phyloP scores from a whole-genome alignment of 2,797 vertebrate species.

The Squalus acanthias region DNA sequence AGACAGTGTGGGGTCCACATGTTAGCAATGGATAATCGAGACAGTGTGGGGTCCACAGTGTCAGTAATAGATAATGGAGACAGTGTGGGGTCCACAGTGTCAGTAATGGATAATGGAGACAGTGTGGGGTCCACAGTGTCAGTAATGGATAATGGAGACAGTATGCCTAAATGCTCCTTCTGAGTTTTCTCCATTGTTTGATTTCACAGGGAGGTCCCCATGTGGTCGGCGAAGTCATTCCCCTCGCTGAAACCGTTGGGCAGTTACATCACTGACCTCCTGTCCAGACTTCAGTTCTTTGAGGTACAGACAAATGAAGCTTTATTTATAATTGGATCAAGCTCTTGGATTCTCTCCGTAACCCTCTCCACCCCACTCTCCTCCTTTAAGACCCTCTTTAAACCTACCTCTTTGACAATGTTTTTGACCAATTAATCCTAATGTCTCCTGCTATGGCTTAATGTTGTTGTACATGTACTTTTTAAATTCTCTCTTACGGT shows the following conservation, averaged over 20 bases:
- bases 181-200: background rate
- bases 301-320: conserved; percentile 36
- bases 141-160: background rate
- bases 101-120: no score
- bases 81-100: no score
- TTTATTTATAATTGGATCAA: background rate
- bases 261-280: conserved; percentile 44
- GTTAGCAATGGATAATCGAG: no score
- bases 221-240: conserved; percentile 45
- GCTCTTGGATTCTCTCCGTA: background rate
- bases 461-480: background rate
- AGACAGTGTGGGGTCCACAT: no score
- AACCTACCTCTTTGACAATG: no score
- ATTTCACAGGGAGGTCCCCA: conserved; percentile 41
- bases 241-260: conserved; percentile 46
- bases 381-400: background rate
- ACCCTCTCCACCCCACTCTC: background rate
- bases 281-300: conserved; percentile 45
- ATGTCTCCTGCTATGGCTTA: no score
- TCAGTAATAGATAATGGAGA: no score
- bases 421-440: no score
- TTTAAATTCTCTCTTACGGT: background rate
- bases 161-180: background rate
- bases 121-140: no score
- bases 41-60: no score